These are phyloP conservation scores for Drosophila subsilvestris DNA, from an alignment of 2,888 invertebrate species.

Conservation along the genomic window DNA sequence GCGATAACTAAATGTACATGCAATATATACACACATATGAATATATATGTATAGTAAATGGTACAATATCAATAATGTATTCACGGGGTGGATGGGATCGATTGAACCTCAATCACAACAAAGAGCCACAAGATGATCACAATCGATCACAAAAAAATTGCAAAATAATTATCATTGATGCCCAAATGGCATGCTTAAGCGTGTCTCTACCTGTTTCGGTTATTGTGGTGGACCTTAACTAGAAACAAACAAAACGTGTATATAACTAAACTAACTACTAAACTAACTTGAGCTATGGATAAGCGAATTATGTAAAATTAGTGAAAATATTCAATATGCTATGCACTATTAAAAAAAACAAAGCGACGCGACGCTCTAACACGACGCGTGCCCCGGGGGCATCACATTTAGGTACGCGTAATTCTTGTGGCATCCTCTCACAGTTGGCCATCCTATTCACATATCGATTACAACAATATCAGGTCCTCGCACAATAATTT, in stretches of 20 bases:
- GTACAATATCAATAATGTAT: conserved; percentile 65
- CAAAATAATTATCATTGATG: conserved; percentile 26
- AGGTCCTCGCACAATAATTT: conserved; percentile 48
- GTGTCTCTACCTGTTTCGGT: not conserved
- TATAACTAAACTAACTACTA: not conserved
- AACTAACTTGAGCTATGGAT: conserved; percentile 39
- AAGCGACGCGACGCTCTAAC: conserved; percentile 36
- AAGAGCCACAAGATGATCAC: conserved; percentile 41
- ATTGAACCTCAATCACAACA: conserved; percentile 42
- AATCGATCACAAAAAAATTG: conserved; percentile 35
- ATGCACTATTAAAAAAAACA: conserved; percentile 51
- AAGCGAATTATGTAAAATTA: conserved; percentile 16
- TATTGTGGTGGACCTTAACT: conserved; percentile 15
- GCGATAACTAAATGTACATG: conserved; percentile 24
- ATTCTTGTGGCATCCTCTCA: conserved; percentile 49
- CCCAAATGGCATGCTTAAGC: conserved; percentile 25
- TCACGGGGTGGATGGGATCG: conserved; percentile 14
- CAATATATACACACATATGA: conserved; percentile 14
- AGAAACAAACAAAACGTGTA: conserved; percentile 29
- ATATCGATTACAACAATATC: conserved; percentile 56
- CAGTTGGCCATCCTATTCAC: conserved; percentile 60
- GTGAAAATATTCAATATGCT: conserved; percentile 34
- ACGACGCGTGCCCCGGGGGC: conserved; percentile 17
- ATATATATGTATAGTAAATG: conserved; percentile 17
- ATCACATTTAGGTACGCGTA: conserved; percentile 58